phyloP scores from a whole-genome alignment of 2,888 invertebrate species.

The Dyspetes luteomarginatus region DNA sequence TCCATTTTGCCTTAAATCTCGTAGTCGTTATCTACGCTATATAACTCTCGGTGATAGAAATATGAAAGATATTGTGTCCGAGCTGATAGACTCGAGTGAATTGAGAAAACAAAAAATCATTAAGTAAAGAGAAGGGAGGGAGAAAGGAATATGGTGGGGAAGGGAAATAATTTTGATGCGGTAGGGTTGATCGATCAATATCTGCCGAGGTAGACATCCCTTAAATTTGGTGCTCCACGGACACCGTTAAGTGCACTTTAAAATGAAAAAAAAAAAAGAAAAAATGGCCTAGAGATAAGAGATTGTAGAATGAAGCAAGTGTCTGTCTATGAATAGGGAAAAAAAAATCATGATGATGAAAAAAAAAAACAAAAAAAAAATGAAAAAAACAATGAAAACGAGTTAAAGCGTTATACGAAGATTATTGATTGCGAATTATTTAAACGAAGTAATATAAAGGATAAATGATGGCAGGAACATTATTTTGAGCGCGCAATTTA shows the following conservation, averaged over 20 bases:
- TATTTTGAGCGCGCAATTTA: constrained; percentile 77
- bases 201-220: constrained; percentile 81
- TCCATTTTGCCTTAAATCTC: constrained; percentile 80
- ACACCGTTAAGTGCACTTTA: constrained; percentile 83
- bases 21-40: constrained; percentile 76
- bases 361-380: constrained; percentile 43
- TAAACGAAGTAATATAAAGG: constrained; percentile 80
- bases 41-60: constrained; percentile 79
- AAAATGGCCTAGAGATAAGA: constrained; percentile 81
- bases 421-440: constrained; percentile 81
- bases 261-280: constrained; percentile 71
- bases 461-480: constrained; percentile 81
- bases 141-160: neutral
- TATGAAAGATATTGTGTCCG: constrained; percentile 73
- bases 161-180: constrained; percentile 74
- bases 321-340: constrained; percentile 72
- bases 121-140: neutral
- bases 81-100: constrained; percentile 56
- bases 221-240: constrained; percentile 82
- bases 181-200: constrained; percentile 75
- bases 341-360: constrained; percentile 47
- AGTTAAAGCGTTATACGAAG: constrained; percentile 73
- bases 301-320: constrained; percentile 74
- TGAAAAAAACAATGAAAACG: constrained; percentile 45
- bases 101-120: constrained; percentile 4